These are phyloP conservation scores for Mallotus villosus DNA, from an alignment of 2,797 vertebrate species.

Conservation along the genomic window DNA sequence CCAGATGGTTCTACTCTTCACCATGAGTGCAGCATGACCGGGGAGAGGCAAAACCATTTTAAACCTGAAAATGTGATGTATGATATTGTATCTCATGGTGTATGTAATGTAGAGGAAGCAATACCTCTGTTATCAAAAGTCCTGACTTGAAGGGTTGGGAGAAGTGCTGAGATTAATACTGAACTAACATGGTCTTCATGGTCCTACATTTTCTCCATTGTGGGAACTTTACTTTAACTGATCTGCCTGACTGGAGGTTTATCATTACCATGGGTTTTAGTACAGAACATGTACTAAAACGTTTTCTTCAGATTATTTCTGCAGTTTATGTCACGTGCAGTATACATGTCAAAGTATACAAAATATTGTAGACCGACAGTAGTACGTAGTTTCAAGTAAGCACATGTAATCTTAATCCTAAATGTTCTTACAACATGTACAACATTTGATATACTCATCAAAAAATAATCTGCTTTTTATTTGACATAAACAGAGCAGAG, in stretches of 20 bases:
- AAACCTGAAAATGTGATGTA: too few relatives aligned
- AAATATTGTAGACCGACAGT: background rate
- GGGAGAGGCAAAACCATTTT: too few relatives aligned
- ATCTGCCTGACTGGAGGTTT: background rate
- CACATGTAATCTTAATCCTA: too few relatives aligned
- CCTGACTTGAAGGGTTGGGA: background rate
- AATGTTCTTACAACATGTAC: background rate
- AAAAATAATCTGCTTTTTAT: background rate
- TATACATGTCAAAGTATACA: too few relatives aligned
- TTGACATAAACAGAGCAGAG: background rate
- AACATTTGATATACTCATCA: background rate
- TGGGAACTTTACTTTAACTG: background rate
- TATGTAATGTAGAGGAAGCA: too few relatives aligned
- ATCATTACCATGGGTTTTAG: background rate
- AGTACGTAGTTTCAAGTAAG: too few relatives aligned
- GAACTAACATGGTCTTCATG: background rate
- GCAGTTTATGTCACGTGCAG: too few relatives aligned
- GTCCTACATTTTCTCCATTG: background rate
- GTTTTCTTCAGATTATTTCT: too few relatives aligned
- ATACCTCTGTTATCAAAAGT: too few relatives aligned
- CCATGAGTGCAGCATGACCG: background rate
- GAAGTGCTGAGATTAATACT: background rate
- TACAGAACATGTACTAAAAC: too few relatives aligned
- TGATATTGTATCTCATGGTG: too few relatives aligned
- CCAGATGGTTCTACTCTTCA: background rate